Percentiles rank a stretch among this genome's conserved stretches.
These are phyloP conservation scores for Branchinecta lynchi DNA, from an alignment of 1,140 invertebrate species.

Conservation along the genomic window DNA sequence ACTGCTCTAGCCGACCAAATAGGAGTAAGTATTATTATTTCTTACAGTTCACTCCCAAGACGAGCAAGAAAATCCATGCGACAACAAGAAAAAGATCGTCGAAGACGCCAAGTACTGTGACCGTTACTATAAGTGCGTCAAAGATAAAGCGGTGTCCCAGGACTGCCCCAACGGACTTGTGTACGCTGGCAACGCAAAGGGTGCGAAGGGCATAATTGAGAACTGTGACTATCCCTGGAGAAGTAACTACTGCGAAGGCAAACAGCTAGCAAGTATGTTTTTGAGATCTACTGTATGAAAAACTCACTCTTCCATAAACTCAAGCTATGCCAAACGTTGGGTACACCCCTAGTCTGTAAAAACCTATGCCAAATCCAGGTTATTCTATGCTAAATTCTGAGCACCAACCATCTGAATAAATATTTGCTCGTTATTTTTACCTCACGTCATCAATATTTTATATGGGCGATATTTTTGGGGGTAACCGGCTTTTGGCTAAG, in stretches of 20 bases:
- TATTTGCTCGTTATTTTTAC: too few species aligned
- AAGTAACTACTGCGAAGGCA: slow-evolving; percentile 64
- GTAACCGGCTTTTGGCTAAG: too few species aligned
- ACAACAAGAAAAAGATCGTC: slow-evolving; percentile 52
- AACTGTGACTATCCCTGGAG: slow-evolving; percentile 71
- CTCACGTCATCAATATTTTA: too few species aligned
- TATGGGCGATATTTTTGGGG: too few species aligned
- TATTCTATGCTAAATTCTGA: too few species aligned
- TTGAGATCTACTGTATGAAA: too few species aligned
- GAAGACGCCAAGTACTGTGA: slow-evolving; percentile 65
- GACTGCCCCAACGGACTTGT: slow-evolving; percentile 80
- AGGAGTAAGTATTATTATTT: slow-evolving; percentile 11
- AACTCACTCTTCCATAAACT: too few species aligned
- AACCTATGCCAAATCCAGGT: too few species aligned
- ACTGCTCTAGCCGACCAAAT: slow-evolving; percentile 26
- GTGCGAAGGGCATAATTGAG: slow-evolving; percentile 60
- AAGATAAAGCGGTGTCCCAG: slow-evolving; percentile 57
- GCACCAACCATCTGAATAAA: too few species aligned
- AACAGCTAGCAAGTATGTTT: slow-evolving; percentile 49
- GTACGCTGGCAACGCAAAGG: slow-evolving; percentile 52
- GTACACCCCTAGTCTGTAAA: too few species aligned
- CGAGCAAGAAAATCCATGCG: slow-evolving; percentile 54
- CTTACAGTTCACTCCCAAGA: slow-evolving; percentile 32
- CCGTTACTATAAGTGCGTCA: slow-evolving; percentile 69
- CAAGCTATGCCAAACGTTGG: too few species aligned